These are phyloP conservation scores for Pseudonaja textilis DNA, from an alignment of 2,113 vertebrate genomes.

Conservation along the genomic window DNA sequence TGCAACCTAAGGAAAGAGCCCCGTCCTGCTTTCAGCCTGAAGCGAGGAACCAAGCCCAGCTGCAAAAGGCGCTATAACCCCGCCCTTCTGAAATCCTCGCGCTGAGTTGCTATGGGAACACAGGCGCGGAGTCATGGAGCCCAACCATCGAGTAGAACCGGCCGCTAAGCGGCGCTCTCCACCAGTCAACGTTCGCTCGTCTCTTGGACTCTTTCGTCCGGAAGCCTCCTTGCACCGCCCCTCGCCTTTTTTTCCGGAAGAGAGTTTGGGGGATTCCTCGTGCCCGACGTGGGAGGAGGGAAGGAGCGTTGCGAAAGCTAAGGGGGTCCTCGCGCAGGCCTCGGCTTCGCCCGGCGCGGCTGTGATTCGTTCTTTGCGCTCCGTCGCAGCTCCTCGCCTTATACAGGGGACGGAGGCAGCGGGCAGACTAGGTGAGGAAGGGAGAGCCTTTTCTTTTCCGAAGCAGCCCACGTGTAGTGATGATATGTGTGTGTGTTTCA, in stretches of 20 bases:
- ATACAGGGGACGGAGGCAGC: not conserved
- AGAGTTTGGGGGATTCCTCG: not conserved
- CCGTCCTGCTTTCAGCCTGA: not conserved
- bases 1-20: not conserved
- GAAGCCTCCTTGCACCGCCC: not conserved
- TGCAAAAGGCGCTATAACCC: not conserved
- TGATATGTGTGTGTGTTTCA: not conserved
- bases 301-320: not conserved
- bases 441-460: not conserved
- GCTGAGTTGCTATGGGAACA: not conserved
- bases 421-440: not conserved
- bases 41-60: not conserved
- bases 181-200: not conserved
- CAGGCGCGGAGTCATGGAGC: rapidly evolving
- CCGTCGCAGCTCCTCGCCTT: not conserved
- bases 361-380: not conserved
- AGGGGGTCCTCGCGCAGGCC: not conserved
- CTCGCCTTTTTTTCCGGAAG: not conserved
- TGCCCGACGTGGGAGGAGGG: not conserved
- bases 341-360: too few species aligned
- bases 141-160: not conserved
- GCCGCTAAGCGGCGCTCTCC: not conserved
- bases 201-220: not conserved
- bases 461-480: too few species aligned
- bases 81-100: not conserved